Base-by-base conservation (phyloP, 1,140 invertebrate genomes). In the Zaprionus davidi region DNA sequence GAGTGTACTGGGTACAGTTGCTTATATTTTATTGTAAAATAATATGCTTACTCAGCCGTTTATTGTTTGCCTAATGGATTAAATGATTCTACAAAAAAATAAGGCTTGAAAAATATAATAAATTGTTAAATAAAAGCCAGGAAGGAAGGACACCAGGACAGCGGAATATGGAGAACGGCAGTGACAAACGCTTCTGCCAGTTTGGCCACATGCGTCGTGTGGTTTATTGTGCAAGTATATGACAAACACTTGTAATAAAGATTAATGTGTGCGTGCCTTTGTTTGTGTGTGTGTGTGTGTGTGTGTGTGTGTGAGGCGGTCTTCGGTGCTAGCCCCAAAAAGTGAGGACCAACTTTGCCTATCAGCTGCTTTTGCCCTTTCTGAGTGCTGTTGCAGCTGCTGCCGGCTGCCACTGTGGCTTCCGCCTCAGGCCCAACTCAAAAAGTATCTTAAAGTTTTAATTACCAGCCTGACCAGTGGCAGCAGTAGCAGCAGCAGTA, bases 21-120 rank as follows among this genome's bases (percentile, higher is more conserved):
- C 67, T 78, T 76, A 68, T 90, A 72, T 79, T 90, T 90, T 81
- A 90, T 90, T 90, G 85, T 90, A 6, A 85, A 77, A 78, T 88
- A 90, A 90, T 85, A 82, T 90, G 85, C 85, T 90, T 90, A 90
- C 85, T 90, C 85, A 90, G 85, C 85, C 86, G 76, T 90, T 90
- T 90, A 90, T 90, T 90, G 81, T 90, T 90, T 77, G 85, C 86
- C 85, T 90, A 90, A 90, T 90, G 85, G 85, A 90, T 90, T 90
- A 90, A 90, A 79, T 90, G 85, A 90, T 90, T 90, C 85, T 90
- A 79, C 85, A 90, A 77, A 82, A 81, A 79, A 71, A 74, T 68
- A 81, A 66, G 63, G 63, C 82, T 62, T 66, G 74, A 65, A 74
- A 46, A 81, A 88, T 74, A 81, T 90, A 90, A 90, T 90, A 90